Evolutionary conservation across 2,113 vertebrate species (phyloP).

Genomic region (Porphyrio hochstetteri): DNA sequence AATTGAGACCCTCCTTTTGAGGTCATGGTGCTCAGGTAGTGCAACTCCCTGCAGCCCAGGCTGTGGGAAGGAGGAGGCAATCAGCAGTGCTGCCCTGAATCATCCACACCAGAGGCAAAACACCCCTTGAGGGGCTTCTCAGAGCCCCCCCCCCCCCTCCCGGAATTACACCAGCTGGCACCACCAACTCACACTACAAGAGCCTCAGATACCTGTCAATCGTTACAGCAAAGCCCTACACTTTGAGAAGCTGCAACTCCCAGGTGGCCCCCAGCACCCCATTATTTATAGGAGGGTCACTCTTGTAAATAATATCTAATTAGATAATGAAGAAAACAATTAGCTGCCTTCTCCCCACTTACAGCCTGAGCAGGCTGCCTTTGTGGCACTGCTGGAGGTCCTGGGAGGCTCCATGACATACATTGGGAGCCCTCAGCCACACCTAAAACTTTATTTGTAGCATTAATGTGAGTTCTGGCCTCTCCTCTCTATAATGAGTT

Average conservation of each 20-base stretch:
- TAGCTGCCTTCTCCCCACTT: background rate
- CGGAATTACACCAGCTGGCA: background rate
- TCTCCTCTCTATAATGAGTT: background rate
- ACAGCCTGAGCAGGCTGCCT: background rate
- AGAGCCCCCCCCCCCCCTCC: background rate
- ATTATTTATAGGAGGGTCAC: background rate
- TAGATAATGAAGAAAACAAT: background rate
- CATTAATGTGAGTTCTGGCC: rapidly evolving
- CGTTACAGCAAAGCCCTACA: background rate
- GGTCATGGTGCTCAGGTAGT: background rate
- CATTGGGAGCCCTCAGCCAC: background rate
- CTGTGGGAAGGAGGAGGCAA: rapidly evolving
- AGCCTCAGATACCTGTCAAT: background rate
- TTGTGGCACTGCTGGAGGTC: background rate
- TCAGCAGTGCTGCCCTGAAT: background rate
- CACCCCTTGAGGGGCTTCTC: background rate
- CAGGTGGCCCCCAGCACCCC: background rate
- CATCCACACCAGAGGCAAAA: background rate
- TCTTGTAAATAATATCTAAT: background rate
- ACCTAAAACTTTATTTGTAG: background rate
- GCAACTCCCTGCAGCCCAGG: too few relatives aligned
- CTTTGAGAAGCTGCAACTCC: background rate
- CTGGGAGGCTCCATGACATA: rapidly evolving
- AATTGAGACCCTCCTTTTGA: background rate
- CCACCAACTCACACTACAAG: rapidly evolving